Conservation (phyloP, 35 echinoderm and acorn worm genomes). For the Heliocidaris erythrogramma region DNA sequence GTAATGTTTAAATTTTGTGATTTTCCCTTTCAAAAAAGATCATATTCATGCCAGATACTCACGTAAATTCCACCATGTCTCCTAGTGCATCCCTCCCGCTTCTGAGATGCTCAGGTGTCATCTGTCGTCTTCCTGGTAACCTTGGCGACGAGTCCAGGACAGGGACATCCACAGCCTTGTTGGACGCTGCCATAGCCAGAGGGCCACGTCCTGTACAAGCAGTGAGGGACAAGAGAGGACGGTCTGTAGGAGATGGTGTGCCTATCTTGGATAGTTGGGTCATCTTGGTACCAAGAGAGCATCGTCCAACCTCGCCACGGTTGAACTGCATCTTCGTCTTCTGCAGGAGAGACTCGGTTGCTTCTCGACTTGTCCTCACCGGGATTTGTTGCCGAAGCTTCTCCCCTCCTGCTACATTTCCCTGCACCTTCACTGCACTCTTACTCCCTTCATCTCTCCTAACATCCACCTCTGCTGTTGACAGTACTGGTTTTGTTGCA, state of each 20-base stretch:
- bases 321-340: conserved; percentile 34
- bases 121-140: conserved; percentile 40
- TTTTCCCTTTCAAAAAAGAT: not conserved
- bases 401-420: not conserved
- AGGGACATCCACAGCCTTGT: conserved; percentile 33
- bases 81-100: not conserved
- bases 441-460: not conserved
- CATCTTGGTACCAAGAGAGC: conserved; percentile 28
- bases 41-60: not conserved
- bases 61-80: conserved; percentile 51
- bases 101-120: not conserved
- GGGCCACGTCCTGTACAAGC: not conserved
- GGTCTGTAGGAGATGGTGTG: not conserved
- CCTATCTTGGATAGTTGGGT: conserved; percentile 30
- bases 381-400: not conserved
- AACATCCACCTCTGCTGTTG: not conserved
- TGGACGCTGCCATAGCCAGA: not conserved
- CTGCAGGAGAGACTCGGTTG: conserved; percentile 28
- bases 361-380: not conserved
- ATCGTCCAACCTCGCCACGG: not conserved
- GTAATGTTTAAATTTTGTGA: not conserved
- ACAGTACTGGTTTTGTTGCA: conserved; percentile 14
- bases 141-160: conserved; percentile 45
- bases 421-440: not conserved
- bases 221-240: not conserved